phyloP scores from a whole-genome alignment of 2,888 invertebrate genomes.

The Mimachlamys varia region DNA sequence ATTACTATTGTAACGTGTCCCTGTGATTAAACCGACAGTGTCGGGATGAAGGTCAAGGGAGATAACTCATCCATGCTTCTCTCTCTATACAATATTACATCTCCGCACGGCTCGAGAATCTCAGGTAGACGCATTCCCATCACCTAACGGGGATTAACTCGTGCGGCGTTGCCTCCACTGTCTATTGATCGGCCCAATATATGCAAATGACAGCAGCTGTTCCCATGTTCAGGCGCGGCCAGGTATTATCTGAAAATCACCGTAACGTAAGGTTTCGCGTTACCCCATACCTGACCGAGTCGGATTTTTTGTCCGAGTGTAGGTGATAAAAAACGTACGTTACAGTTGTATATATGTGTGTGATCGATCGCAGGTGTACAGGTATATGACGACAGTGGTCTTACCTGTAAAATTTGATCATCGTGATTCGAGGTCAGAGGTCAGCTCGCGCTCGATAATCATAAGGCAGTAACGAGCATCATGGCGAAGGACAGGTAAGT shows the following conservation, averaged over 20 bases:
- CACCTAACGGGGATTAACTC: not conserved
- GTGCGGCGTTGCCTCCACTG: not conserved
- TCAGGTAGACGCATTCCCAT: not conserved
- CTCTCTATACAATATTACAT: not conserved
- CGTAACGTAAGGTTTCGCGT: not conserved
- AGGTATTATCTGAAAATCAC: not conserved
- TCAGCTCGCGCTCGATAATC: slow-evolving; percentile 44
- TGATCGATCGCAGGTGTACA: slow-evolving; percentile 35
- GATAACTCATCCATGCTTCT: not conserved
- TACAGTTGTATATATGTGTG: not conserved
- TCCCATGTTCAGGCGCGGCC: not conserved
- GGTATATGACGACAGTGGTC: not conserved
- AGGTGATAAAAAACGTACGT: not conserved
- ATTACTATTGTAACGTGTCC: no score
- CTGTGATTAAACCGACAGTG: no score
- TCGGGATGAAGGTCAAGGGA: not conserved
- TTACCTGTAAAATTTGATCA: slow-evolving; percentile 46
- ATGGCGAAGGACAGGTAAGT: slow-evolving; percentile 29
- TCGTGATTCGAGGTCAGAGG: slow-evolving; percentile 43
- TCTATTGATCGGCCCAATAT: slow-evolving; percentile 4
- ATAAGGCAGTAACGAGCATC: slow-evolving; percentile 25
- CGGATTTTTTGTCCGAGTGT: not conserved
- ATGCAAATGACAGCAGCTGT: slow-evolving; percentile 32
- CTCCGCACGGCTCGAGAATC: not conserved
- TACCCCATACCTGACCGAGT: not conserved